Conservation (phyloP, 1,140 invertebrate genomes). For the Sminthurinus signatus region DNA sequence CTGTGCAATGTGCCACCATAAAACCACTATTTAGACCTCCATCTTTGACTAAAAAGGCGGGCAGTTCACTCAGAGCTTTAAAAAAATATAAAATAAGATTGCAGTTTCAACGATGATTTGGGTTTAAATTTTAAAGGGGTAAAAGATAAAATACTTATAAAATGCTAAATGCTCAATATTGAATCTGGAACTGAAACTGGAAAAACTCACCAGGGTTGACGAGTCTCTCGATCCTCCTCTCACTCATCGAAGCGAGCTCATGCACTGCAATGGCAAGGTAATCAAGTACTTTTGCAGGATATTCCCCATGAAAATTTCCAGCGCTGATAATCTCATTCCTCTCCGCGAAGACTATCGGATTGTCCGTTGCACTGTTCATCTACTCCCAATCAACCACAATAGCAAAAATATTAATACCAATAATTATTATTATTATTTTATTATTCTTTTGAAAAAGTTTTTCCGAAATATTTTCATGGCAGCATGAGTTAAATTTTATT, state of each 20-base stretch:
- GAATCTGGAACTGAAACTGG: too few relatives aligned
- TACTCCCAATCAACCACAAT: too few relatives aligned
- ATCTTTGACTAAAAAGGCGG: conserved; percentile 62
- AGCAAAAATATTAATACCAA: too few relatives aligned
- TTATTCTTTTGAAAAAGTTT: too few relatives aligned
- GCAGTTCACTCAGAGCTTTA: conserved; percentile 58
- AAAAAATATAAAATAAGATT: conserved; percentile 17
- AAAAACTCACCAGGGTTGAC: conserved; percentile 62
- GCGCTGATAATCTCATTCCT: conserved; percentile 63
- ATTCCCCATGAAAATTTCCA: conserved; percentile 65
- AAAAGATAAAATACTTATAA: too few relatives aligned
- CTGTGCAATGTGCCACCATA: conserved; percentile 69
- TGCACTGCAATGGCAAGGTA: conserved; percentile 67
- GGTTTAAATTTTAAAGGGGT: too few relatives aligned
- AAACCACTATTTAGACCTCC: conserved; percentile 70
- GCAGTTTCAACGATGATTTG: too few relatives aligned
- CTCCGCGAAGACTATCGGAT: conserved; percentile 62
- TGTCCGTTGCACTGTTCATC: conserved; percentile 65
- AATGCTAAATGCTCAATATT: too few relatives aligned
- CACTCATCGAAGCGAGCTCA: conserved; percentile 66
- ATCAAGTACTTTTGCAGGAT: conserved; percentile 66
- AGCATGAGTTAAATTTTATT: too few relatives aligned
- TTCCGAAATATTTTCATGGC: too few relatives aligned
- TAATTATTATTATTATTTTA: too few relatives aligned
- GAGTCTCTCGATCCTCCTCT: conserved; percentile 61